Evolutionary conservation across 2,113 vertebrate species (phyloP).

Genomic region (Serinus canaria): DNA sequence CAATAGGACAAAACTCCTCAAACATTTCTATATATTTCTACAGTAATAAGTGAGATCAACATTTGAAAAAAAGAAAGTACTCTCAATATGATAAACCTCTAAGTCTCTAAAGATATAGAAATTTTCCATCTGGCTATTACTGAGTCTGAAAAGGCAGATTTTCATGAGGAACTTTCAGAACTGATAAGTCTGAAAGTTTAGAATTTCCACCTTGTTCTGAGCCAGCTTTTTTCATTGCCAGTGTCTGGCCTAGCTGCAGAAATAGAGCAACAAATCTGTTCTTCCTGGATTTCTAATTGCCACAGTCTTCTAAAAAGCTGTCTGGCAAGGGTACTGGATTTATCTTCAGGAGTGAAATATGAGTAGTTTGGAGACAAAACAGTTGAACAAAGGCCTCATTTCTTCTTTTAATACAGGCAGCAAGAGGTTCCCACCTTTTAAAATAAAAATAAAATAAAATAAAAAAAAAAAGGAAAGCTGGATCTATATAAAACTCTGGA

Average conservation of each 20-base stretch:
- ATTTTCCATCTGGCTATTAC: not conserved
- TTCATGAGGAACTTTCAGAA: not conserved
- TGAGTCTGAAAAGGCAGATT: not conserved
- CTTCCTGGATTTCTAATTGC: not conserved
- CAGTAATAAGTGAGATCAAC: not conserved
- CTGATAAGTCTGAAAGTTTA: not conserved
- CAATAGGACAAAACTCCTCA: not conserved
- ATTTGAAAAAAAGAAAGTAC: not conserved
- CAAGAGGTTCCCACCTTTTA: not conserved
- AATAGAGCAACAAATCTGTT: conserved; percentile 39
- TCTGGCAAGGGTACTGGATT: conserved; percentile 17
- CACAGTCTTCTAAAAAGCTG: not conserved
- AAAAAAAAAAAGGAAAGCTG: not conserved
- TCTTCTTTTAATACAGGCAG: not conserved
- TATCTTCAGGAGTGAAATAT: conserved; percentile 26
- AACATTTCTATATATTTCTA: not conserved
- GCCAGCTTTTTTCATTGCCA: conserved; percentile 13
- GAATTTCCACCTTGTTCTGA: not conserved
- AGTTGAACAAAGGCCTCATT: not conserved
- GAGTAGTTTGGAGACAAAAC: conserved; percentile 32
- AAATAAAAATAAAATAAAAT: not conserved
- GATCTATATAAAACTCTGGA: not conserved
- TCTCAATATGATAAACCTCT: not conserved
- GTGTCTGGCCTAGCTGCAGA: not conserved
- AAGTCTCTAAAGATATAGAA: not conserved